Percentiles rank a stretch among this genome's conserved stretches.
Conservation (phyloP, 1,140 invertebrate species). For the Latrodectus geometricus region DNA sequence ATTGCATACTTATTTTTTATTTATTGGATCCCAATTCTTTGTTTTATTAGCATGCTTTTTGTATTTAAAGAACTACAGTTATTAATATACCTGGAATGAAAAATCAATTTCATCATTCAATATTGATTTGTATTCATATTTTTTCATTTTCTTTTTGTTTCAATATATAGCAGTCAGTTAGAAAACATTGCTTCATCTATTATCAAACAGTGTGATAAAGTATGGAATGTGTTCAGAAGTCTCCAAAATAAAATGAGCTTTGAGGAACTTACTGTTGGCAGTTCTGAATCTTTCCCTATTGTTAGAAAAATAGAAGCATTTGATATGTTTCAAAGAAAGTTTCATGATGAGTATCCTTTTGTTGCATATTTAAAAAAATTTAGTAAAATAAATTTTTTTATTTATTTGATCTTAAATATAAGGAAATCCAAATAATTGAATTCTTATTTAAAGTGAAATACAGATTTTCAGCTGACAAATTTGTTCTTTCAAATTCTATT, state of each 20-base stretch:
- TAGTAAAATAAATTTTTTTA: too few relatives aligned
- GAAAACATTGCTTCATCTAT: background rate
- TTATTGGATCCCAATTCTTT: background rate
- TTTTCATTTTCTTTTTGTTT: background rate
- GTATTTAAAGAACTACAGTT: background rate
- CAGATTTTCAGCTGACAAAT: too few relatives aligned
- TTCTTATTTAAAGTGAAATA: too few relatives aligned
- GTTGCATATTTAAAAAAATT: background rate
- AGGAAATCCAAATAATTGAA: too few relatives aligned
- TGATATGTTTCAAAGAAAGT: conserved; percentile 18
- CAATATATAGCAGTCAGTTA: background rate
- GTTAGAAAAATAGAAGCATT: conserved; percentile 13
- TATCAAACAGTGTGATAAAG: conserved; percentile 10
- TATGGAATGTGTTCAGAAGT: conserved; percentile 1
- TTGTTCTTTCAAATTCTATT: too few relatives aligned
- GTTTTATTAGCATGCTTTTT: background rate
- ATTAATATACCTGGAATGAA: background rate
- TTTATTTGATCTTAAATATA: too few relatives aligned
- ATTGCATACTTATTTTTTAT: too few relatives aligned
- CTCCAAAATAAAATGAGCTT: background rate
- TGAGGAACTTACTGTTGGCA: background rate
- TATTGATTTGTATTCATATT: background rate
- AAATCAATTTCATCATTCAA: background rate
- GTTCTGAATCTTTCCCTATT: background rate
- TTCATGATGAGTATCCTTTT: conserved; percentile 31